Conservation (phyloP, 2,113 vertebrate species). For the Tragulus kanchil region DNA sequence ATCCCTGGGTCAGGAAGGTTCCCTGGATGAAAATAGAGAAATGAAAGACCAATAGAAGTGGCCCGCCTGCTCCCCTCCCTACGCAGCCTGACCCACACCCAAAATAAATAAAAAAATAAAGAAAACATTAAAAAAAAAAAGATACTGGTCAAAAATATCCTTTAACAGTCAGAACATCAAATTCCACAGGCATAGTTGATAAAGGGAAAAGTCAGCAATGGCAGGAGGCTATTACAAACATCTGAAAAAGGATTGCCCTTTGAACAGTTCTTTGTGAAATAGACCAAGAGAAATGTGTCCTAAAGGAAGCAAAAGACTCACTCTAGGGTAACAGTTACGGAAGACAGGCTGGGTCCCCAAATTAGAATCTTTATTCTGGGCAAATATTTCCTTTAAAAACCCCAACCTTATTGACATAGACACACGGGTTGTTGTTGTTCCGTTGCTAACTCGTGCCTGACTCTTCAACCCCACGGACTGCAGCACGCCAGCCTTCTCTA, state of each 20-base stretch:
- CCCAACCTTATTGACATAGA: not conserved
- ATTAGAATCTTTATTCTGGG: not conserved
- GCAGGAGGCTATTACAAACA: not conserved
- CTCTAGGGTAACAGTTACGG: not conserved
- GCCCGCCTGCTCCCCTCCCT: too few species aligned
- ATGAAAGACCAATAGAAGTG: too few species aligned
- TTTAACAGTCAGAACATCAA: constrained; percentile 41
- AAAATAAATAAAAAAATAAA: too few species aligned
- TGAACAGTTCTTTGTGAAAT: not conserved
- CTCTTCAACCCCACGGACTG: not conserved
- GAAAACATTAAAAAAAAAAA: too few species aligned
- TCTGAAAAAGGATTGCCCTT: not conserved
- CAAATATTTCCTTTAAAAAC: constrained; percentile 26
- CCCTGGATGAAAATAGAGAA: too few species aligned
- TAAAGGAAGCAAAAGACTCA: not conserved
- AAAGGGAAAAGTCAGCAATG: not conserved
- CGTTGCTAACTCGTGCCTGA: fast-evolving
- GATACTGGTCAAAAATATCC: constrained; percentile 18
- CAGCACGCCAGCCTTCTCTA: not conserved
- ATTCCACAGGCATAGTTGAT: not conserved
- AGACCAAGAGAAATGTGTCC: constrained; percentile 1
- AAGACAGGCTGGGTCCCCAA: not conserved
- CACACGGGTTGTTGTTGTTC: not conserved
- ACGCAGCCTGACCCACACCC: too few species aligned
- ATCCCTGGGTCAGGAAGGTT: too few species aligned